Base-by-base conservation (phyloP, 2,888 invertebrate genomes). In the Pocota personata region DNA sequence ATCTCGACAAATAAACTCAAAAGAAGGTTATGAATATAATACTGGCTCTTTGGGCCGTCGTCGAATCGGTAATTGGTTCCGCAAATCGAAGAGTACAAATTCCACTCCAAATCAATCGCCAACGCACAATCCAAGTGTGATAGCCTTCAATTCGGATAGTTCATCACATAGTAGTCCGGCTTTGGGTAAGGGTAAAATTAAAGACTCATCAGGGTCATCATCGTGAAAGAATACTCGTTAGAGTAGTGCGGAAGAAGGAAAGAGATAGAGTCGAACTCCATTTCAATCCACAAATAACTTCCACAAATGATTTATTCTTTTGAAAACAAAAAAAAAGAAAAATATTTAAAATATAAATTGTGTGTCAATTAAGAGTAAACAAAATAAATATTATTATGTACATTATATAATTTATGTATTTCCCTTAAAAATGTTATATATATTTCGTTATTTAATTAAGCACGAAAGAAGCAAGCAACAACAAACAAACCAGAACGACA, bases 81-180 rank as follows among this genome's bases (percentile, higher is more conserved):
- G 92, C 24, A 92, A 92, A 69, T 91, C 92, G 37, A 92, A 92
- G 88, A 92, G 92, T 83, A 91, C 90, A 21, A 92, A 91, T 79
- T 92, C 92, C 64, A 92, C 92, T 27, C 92, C 92, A 6, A 92
- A 92, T 87, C 92, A 92, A 76, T 92, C 92, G 50, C 92, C 92
- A 19, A 92, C 92, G 35, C 92, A 92, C 84, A 92, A 92, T 86
- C 89, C 91, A n/a, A 83, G 71, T 82, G 78, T 82, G 43, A 77
- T 76, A 57, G 75, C 71, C 27, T 87, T 87, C 75, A 88, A 88
- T 60, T 88, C 89, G 32, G 89, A 89, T 35, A 89, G 86, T 37
- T 88, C 88, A 16, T 88, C 88, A 14, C 82, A 89, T 57, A 89
- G 88, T 69, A 89, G 89, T 67, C 89, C 89, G 1, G 89, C 89